Conservation (phyloP, 2,888 invertebrate species). For the Leptinotarsa juncta region DNA sequence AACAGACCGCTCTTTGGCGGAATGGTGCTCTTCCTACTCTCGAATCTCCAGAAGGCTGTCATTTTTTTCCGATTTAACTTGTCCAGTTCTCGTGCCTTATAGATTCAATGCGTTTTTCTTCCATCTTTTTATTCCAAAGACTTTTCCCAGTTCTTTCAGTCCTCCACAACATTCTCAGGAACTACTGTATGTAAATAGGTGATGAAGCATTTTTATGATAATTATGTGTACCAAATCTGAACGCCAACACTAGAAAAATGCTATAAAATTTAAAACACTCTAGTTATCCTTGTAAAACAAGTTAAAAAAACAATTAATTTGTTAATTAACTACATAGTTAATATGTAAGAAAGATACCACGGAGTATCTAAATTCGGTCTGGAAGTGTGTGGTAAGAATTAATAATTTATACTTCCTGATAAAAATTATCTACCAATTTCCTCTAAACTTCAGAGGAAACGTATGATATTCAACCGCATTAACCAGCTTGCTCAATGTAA, state of each 20-base stretch:
- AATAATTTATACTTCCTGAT: slow-evolving; percentile 19
- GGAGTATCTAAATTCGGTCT: neutral
- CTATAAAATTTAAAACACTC: neutral
- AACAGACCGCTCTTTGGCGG: no score
- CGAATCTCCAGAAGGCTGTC: no score
- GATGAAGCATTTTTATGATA: no score
- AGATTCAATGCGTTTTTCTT: no score
- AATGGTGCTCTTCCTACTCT: no score
- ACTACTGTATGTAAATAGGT: no score
- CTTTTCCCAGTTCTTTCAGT: no score
- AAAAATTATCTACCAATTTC: slow-evolving; percentile 37
- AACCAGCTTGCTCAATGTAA: slow-evolving; percentile 27
- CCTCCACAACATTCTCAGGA: no score
- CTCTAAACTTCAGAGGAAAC: slow-evolving; percentile 36
- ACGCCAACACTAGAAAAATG: neutral
- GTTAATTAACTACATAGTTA: neutral
- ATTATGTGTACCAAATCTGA: no score
- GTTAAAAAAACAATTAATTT: neutral
- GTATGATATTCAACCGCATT: slow-evolving; percentile 34
- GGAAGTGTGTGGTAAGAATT: slow-evolving; percentile 5
- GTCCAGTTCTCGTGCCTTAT: no score
- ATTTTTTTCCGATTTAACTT: no score
- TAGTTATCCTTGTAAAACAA: neutral
- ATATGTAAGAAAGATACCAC: neutral
- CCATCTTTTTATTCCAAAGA: no score